Evolutionary conservation across 1,140 invertebrate genomes (phyloP), one percentile per base, ranked within the genome.

Genomic region (Colletes latitarsis): DNA sequence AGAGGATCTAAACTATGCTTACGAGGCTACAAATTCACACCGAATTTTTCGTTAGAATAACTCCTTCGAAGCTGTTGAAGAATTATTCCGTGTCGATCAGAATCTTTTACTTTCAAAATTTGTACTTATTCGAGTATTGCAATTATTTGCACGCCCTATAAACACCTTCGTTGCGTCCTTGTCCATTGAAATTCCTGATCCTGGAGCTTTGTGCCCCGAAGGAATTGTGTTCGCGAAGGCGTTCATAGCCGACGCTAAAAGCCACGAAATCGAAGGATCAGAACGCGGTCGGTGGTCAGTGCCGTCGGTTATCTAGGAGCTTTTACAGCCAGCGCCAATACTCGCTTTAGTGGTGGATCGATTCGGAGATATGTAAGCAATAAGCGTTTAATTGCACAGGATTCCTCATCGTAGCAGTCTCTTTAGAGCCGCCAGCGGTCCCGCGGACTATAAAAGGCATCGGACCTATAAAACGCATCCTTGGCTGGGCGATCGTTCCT

Each of bases 381-480:
- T 93, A 93, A 93, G 90, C 89, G 88, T 93, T 93, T 93, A 93
- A 93, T 93, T 93, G 92, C 91, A 92, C 93, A 69, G 92, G 92
- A 93, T 93, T 93, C 92, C 90, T 93, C 92, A 92, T 93, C 87
- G 82, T 85, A 77, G 85, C 89, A 92, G 89, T 87, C 88, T 92
- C 89, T 88, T 91, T 88, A 90, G 88, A 92, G 87, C 88, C 88
- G 88, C 83, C 89, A 89, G 82, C 83, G 86, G 85, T 84, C 88
- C 70, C 77, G 81, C 71, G 82, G 90, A 91, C 93, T 92, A 93
- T 93, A 93, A 93, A 93, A 93, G 90, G 82, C 92, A 93, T 93
- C 89, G 92, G 90, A 92, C 92, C 92, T 92, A 93, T 93, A 93
- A 93, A 93, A 93, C 91, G 91, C 91, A 93, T 93, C 92, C 93